Percentiles rank a stretch among this genome's conserved stretches.
Conservation (phyloP, 2,888 invertebrate genomes). For the Ophonus ardosiacus region DNA sequence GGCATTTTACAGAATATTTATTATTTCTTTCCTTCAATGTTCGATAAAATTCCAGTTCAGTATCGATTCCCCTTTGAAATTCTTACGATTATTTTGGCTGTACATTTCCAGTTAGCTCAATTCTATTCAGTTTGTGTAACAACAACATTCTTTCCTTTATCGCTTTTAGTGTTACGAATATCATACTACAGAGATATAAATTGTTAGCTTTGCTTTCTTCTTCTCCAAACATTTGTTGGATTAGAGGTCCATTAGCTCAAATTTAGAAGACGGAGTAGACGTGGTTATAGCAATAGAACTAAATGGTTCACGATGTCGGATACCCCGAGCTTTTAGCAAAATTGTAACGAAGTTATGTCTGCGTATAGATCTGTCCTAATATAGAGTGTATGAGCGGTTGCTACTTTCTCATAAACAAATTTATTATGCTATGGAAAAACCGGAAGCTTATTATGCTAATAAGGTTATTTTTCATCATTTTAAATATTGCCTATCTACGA, state of each 20-base stretch:
- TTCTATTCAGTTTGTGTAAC: neutral
- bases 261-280: constrained; percentile 5
- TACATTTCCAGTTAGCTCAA: neutral
- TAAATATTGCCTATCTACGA: neutral
- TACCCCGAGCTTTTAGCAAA: constrained; percentile 6
- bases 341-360: constrained; percentile 23
- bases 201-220: constrained; percentile 2
- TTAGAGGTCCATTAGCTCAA: constrained; percentile 21
- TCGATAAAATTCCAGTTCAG: neutral
- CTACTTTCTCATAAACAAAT: neutral
- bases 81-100: neutral
- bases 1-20: too few relatives aligned
- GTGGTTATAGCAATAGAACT: neutral
- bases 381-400: neutral
- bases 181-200: constrained; percentile 15
- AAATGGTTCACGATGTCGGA: constrained; percentile 5
- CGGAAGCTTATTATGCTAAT: neutral
- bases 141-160: neutral
- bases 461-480: neutral
- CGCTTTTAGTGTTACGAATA: constrained; percentile 6
- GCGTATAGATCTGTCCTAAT: neutral
- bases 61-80: neutral
- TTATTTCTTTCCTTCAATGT: too few relatives aligned
- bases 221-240: constrained; percentile 3
- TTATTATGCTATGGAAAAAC: neutral